These are phyloP conservation scores for Plebejus argus DNA, from an alignment of 2,888 invertebrate genomes.

Conservation along the genomic window DNA sequence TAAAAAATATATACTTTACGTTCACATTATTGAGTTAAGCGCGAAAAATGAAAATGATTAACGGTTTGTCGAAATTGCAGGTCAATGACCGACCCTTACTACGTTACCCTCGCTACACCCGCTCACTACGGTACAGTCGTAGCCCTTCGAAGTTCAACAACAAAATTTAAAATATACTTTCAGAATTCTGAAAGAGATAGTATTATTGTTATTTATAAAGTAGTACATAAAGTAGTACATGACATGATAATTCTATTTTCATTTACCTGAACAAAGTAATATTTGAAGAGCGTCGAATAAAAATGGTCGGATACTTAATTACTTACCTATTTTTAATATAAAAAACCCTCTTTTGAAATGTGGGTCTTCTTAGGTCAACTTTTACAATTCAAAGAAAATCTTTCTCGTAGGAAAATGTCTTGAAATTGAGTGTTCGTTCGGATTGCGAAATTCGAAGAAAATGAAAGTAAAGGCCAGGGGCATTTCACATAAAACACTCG, in stretches of 20 bases:
- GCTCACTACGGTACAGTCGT: neutral
- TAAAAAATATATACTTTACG: constrained; percentile 8
- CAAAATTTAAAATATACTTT: neutral
- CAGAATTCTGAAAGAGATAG: neutral
- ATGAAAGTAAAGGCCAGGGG: neutral
- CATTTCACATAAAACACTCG: neutral
- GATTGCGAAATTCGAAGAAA: neutral
- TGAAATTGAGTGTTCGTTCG: neutral
- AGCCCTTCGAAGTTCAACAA: neutral
- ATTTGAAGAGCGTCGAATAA: neutral
- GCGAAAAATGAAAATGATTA: constrained; percentile 72
- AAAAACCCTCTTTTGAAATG: neutral
- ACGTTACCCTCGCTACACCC: constrained; percentile 31
- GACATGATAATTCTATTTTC: too few species aligned
- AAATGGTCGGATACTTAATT: too few species aligned
- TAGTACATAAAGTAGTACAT: too few species aligned
- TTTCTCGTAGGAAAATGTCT: neutral
- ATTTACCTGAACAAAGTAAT: neutral
- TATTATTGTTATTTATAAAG: too few species aligned
- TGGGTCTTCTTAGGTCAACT: neutral
- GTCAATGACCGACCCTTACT: constrained; percentile 69
- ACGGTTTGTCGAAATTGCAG: constrained; percentile 61
- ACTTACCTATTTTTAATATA: neutral
- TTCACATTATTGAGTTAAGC: constrained; percentile 40
- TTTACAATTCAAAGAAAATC: neutral